Evolutionary conservation across 1,140 invertebrate genomes (phyloP), one percentile per base, ranked within the genome.

Genomic region (Drosophila ananassae): DNA sequence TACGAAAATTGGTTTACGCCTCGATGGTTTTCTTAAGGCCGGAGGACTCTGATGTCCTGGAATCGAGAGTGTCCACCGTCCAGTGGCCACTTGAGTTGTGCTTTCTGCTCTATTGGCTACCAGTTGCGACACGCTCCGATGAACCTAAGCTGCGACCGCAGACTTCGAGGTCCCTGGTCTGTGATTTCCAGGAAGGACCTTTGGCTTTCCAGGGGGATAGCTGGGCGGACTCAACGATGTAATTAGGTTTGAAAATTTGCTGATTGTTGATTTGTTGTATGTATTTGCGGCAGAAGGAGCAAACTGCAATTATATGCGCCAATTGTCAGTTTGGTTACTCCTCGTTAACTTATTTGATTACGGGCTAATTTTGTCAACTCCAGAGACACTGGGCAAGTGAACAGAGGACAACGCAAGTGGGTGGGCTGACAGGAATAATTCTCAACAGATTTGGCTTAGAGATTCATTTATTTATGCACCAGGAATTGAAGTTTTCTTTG

Each of bases 311-410:
- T 85, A 87, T 85, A 74, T 85, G 73, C 81, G 74, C 73, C 81
- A 87, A 81, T 85, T 78, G 82, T 78, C 81, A 87, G 82, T 81
- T 74, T 85, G 77, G 63, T 75, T 75, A 77, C 77, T 87, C 47
- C 74, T 87, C 83, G 78, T 87, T 85, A 81, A 73, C 74, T 82
- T 87, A 85, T 85, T 85, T 87, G 82, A 85, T 85, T 87, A 85
- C 75, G 78, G 74, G 75, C 82, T 64, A 78, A 85, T 85, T 85
- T 85, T 12, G 62, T 7, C 22, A 12, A 57, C 34, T 59, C 46
- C 47, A 48, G 53, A 13, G 22, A 41, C 13, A 47, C n/a, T 47
- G 24, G 44, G 13, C 2, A 37, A 28, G 28, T n/a, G 30, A 57
- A 30, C 17, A 48, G 17, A 39, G 24, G 10, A 17, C 1, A 8